Conservation (phyloP, 2,888 invertebrate genomes). For the Petrolisthes cinctipes region DNA sequence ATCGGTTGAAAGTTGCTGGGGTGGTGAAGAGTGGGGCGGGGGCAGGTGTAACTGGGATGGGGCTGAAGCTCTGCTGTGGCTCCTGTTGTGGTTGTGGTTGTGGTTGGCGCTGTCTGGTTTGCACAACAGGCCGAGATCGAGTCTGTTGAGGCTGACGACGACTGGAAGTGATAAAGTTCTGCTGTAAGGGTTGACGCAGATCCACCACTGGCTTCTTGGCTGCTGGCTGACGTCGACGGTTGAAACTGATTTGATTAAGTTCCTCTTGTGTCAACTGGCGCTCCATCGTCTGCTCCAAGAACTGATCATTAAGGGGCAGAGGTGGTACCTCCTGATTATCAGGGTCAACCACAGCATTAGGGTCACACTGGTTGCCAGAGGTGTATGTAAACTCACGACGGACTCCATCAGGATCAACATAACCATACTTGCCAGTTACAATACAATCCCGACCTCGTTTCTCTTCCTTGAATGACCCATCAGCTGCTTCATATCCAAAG, state of each 20-base stretch:
- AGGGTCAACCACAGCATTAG: conserved; percentile 66
- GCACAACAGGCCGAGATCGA: conserved; percentile 74
- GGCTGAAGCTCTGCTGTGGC: background rate
- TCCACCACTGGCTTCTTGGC: background rate
- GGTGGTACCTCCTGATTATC: conserved; percentile 66
- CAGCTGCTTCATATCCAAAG: conserved; percentile 83
- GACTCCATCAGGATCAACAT: conserved; percentile 88
- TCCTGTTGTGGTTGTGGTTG: conserved; percentile 12
- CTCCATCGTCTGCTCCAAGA: conserved; percentile 67
- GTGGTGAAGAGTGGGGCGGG: conserved; percentile 41
- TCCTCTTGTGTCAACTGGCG: conserved; percentile 67
- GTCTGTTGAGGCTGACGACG: conserved; percentile 68
- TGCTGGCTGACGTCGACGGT: conserved; percentile 52
- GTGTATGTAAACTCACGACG: conserved; percentile 88
- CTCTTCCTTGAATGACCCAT: conserved; percentile 88
- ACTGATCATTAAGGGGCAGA: conserved; percentile 66
- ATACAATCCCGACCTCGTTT: conserved; percentile 88
- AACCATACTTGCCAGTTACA: conserved; percentile 88
- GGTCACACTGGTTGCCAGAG: conserved; percentile 85
- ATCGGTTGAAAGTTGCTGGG: conserved; percentile 37
- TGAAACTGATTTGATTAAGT: conserved; percentile 70
- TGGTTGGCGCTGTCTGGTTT: conserved; percentile 71
- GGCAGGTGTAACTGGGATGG: conserved; percentile 28
- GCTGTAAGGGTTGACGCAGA: background rate
- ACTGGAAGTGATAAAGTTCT: conserved; percentile 69